Evolutionary conservation across 2,888 invertebrate genomes (phyloP), one percentile per base, ranked within the genome.

Genomic region (Nezara viridula): DNA sequence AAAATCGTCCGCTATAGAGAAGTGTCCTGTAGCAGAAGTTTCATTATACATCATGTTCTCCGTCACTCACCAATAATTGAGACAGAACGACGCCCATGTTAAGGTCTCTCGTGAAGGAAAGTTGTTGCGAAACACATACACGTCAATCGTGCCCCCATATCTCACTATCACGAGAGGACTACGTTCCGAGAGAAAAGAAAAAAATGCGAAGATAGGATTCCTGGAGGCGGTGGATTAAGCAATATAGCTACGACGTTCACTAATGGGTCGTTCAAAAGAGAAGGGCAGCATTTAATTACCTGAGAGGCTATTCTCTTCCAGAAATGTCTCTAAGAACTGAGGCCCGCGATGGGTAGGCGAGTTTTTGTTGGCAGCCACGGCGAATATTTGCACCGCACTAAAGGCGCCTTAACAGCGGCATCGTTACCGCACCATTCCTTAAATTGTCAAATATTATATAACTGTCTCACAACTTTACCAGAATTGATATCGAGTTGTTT

Each of bases 141-240:
- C 19, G 16, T 37, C 32, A 6, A 37, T 32, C 32, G 32, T 27
- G 2, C 19, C 19, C 32, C 66, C 66, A 73, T 73, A 73, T 7
- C 66, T 73, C 66, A 73, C 66, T 37, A 73, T 73, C 32, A 73
- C 32, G 19, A 37, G 37, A 37, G 37, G 37, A 73, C 66, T 73
- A 19, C 27, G 66, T 32, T 14, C 66, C 19, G 14, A 40, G 12
- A 6, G 40, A 21, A 3, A 40, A 40, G 19, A 73, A 66, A 27
- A 77, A 77, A 40, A 81, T 44, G 81, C 3, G 81, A 21, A 81
- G n/a, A 81, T 24, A 44, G 24, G 16, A 81, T 81, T 81, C 81
- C 81, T 81, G 81, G 16, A 81, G 81, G 81, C 81, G 81, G 81
- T 81, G 81, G 44, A 81, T 81, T 81, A 47, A 81, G 81, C 12